Base-by-base conservation (phyloP, 37 sponge, comb jelly and placozoan genomes). In the Oopsacas minuta region DNA sequence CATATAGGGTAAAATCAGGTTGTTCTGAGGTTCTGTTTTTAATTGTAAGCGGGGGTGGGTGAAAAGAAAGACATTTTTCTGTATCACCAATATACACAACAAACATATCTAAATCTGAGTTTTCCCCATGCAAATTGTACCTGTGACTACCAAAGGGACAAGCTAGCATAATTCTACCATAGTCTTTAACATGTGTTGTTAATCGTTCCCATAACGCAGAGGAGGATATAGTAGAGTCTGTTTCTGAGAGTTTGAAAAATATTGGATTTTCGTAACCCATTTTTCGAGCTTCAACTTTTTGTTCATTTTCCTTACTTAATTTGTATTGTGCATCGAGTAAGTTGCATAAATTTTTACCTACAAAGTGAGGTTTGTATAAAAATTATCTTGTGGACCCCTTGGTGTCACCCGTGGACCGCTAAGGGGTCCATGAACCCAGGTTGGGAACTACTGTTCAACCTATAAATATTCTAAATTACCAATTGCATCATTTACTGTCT, bases 91-190 rank as follows among this genome's bases (percentile, higher is more conserved):
- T 83, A 35, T 83, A 83, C 46, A 83, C 46, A 1, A 83, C 84
- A 35, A 83, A 83, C 84, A 83, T 83, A 5, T 83, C 84, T 35
- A 83, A 23, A 42, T 83, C 84, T 23, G 51, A 42, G 84, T 25
- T 83, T 20, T 25, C 39, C n/a, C 30, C 39, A 37, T 39, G 37
- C 49, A 83, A 51, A 38, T 83, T 83, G 84, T 83, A 83, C 23
- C 84, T 0, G 8, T 83, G 84, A 7, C 84, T 83, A 36, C 84
- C 84, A 35, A 83, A 83, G 30, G 84, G 42, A 83, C 84, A 83
- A 1, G 84, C 49, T 37, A 83, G 39, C 46, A 83, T 42, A 38
- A 83, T 83, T 28, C 84, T 36, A 42, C 84, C 84, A 3, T 83
- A 28, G 36, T 39, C 46, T 22, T 37, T 12, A 1, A 83, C 84